Conservation (phyloP, 2,888 invertebrate genomes). For the Pammene aurita region DNA sequence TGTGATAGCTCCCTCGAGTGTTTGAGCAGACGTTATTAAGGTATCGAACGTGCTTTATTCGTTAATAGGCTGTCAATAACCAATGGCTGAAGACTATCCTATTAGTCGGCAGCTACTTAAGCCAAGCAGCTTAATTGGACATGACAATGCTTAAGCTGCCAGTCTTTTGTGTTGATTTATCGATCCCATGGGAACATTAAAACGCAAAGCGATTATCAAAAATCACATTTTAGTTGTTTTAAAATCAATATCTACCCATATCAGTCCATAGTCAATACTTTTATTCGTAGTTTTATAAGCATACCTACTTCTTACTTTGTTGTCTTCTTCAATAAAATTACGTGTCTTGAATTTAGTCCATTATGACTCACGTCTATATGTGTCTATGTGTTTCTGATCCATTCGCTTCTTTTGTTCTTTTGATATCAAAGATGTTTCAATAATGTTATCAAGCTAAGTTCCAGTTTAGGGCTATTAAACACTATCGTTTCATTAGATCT, state of each 20-base stretch:
- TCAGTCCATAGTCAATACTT: background rate
- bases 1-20: background rate
- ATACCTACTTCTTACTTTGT: background rate
- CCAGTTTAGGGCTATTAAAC: constrained; percentile 38
- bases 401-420: background rate
- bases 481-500: constrained; percentile 39
- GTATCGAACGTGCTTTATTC: constrained; percentile 8
- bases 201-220: background rate
- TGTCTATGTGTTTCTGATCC: constrained; percentile 8
- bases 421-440: constrained; percentile 20
- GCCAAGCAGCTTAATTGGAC: constrained; percentile 31
- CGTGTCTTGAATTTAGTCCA: constrained; percentile 4
- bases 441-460: constrained; percentile 37
- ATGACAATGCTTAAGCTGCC: constrained; percentile 38
- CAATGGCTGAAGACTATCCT: constrained; percentile 30
- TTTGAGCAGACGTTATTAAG: constrained; percentile 23
- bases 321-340: constrained; percentile 2
- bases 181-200: constrained; percentile 31
- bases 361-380: background rate
- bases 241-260: background rate
- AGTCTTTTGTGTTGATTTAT: constrained; percentile 31
- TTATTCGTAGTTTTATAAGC: background rate
- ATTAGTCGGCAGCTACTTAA: constrained; percentile 39
- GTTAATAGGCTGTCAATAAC: constrained; percentile 35
- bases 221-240: background rate